Percentiles rank a stretch among this genome's conserved stretches.
These are phyloP conservation scores for Takifugu ocellatus DNA, from an alignment of 2,797 vertebrate genomes.

Conservation along the genomic window DNA sequence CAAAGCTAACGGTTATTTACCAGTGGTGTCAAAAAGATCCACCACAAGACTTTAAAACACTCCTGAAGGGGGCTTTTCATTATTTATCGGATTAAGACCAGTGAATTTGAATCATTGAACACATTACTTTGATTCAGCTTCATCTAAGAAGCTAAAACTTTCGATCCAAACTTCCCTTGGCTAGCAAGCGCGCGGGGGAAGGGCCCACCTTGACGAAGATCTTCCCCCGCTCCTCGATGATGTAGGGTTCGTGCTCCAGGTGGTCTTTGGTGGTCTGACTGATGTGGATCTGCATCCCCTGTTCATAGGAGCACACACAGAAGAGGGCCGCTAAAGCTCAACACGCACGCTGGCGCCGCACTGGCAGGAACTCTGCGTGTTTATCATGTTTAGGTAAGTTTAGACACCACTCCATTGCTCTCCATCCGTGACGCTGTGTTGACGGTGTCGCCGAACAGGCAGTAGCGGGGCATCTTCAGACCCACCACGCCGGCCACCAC, in stretches of 20 bases:
- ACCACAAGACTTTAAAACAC: too few relatives aligned
- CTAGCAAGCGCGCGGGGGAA: too few relatives aligned
- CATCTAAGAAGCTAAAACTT: too few relatives aligned
- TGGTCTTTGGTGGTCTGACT: slow-evolving; percentile 80
- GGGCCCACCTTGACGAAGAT: slow-evolving; percentile 75
- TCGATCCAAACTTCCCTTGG: too few relatives aligned
- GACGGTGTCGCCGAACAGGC: slow-evolving; percentile 73
- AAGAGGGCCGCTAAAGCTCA: slow-evolving; percentile 23
- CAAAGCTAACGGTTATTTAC: too few relatives aligned
- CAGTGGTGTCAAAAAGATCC: too few relatives aligned
- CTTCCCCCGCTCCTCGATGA: slow-evolving; percentile 75
- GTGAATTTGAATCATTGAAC: too few relatives aligned
- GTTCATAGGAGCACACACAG: slow-evolving; percentile 41
- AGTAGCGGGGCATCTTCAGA: slow-evolving; percentile 79
- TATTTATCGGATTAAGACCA: too few relatives aligned
- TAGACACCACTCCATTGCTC: slow-evolving; percentile 76
- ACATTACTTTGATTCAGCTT: too few relatives aligned
- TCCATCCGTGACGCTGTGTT: slow-evolving; percentile 79
- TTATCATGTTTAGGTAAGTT: neutral
- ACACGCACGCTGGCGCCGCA: neutral
- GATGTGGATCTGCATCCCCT: slow-evolving; percentile 82
- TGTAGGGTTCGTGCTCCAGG: slow-evolving; percentile 77
- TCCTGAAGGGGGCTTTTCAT: too few relatives aligned
- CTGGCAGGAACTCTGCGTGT: too few relatives aligned
- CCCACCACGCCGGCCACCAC: slow-evolving; percentile 76